A percentile compares a stretch with the other conserved stretches of the same genome.
phyloP scores from a whole-genome alignment of 1,140 invertebrate species.

The Atta colombica region DNA sequence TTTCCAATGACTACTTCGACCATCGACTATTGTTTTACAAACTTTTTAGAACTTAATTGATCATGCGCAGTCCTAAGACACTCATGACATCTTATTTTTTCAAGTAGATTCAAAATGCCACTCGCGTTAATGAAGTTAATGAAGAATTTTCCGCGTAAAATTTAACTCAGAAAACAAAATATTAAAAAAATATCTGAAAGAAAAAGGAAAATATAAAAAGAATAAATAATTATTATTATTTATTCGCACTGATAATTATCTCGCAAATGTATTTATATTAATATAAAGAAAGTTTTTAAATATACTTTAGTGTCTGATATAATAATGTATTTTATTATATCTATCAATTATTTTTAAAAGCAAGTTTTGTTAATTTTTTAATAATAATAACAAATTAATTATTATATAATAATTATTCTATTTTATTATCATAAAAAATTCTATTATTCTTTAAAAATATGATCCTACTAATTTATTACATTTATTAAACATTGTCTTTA shows the following conservation, averaged over 20 bases:
- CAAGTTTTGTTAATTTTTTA: neutral
- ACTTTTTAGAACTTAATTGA: slow-evolving; percentile 61
- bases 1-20: slow-evolving; percentile 54
- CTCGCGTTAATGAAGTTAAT: neutral
- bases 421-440: neutral
- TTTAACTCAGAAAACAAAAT: neutral
- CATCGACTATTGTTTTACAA: slow-evolving; percentile 65
- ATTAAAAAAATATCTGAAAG: neutral
- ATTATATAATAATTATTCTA: neutral
- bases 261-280: neutral
- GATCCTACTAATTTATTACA: neutral
- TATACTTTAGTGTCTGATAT: neutral
- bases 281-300: neutral
- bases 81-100: slow-evolving; percentile 74
- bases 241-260: neutral
- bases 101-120: slow-evolving; percentile 21
- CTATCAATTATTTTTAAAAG: neutral
- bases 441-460: neutral
- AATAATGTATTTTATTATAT: neutral
- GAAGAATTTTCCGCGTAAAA: neutral
- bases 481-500: neutral
- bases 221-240: neutral
- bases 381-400: neutral
- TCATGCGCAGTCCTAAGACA: slow-evolving; percentile 61
- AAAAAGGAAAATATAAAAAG: neutral